Evolutionary conservation across 2,797 vertebrate species (phyloP), one percentile per base, ranked within the genome.

Genomic region (Mus minutoides): DNA sequence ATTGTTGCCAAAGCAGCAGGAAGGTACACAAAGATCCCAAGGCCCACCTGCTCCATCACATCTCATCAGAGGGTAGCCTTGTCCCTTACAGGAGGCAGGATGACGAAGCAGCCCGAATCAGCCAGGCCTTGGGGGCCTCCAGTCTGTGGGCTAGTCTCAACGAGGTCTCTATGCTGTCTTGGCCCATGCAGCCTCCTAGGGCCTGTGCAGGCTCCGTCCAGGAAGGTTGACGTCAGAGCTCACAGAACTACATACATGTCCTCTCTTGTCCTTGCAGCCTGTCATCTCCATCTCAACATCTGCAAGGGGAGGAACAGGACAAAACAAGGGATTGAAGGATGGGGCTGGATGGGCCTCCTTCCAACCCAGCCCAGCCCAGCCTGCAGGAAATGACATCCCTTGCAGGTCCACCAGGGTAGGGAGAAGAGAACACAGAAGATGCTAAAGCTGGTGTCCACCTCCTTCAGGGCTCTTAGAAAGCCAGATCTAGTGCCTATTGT

Each of bases 1-100:
- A 97, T 96, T 97, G 84, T 79, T 83, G n/a, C 67, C 34, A 24
- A 37, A n/a, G 52, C 62, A 22, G 73, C 0, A 1, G 8, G 40
- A 60, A 11, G 5, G 49, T 0, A 1, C 22, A 69, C 24, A 31
- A 24, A 82, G 31, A 69, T 16, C n/a, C 71, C 40, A 67, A 3
- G 10, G 58, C n/a, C 73, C 34, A 10, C 11, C 46, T 0, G 4
- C 31, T 71, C 64, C 34, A 2, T 40, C 90, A 56, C 21, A 64
- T 10, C 56, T 64, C 1, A 11, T 49, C 6, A 2, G 3, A 6
- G 3, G 40, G 43, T 43, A 9, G 58, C 46, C 21, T 0, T 4
- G 2, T 24, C 17, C 67, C 40, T 54, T 0, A 0, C 0, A n/a
- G 8, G 2, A 21, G n/a, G 6, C 71, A 60, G 37, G 37, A 4